phyloP scores from a whole-genome alignment of 2,797 vertebrate genomes.

The Eremophila alpestris region DNA sequence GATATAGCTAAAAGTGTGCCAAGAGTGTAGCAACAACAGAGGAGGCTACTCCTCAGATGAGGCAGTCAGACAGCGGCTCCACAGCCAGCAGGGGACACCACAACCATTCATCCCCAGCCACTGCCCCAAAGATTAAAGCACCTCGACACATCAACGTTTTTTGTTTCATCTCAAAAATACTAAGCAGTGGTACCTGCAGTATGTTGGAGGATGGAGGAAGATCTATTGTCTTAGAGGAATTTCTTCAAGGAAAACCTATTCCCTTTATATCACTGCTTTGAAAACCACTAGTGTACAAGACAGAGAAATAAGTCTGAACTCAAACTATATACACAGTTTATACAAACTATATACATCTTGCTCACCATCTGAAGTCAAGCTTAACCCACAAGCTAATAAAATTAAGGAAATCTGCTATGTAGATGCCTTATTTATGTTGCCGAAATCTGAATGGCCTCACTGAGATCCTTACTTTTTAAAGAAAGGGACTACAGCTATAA shows the following conservation, averaged over 20 bases:
- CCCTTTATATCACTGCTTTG: not conserved
- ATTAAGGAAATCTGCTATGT: not conserved
- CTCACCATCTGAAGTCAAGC: not conserved
- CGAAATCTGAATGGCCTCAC: not conserved
- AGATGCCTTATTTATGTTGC: not conserved
- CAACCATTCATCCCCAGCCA: not conserved
- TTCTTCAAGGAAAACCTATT: not conserved
- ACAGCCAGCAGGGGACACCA: not conserved
- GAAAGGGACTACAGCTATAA: not conserved
- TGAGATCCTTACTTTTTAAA: not conserved
- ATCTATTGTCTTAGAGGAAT: not conserved
- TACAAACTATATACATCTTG: not conserved
- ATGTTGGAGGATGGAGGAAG: not conserved
- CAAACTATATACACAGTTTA: not conserved
- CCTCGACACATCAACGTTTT: accelerated
- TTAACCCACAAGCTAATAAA: not conserved
- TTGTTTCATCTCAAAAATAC: not conserved
- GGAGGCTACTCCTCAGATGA: no score
- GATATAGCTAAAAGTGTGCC: not conserved
- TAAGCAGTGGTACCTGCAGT: not conserved
- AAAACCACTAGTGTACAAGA: not conserved
- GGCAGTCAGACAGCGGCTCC: not conserved
- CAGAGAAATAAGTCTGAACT: not conserved
- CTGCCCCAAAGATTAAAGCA: not conserved
- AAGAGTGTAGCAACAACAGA: not conserved